These are phyloP conservation scores for Cotesia chilonis DNA, from an alignment of 1,140 invertebrate species.

Conservation along the genomic window DNA sequence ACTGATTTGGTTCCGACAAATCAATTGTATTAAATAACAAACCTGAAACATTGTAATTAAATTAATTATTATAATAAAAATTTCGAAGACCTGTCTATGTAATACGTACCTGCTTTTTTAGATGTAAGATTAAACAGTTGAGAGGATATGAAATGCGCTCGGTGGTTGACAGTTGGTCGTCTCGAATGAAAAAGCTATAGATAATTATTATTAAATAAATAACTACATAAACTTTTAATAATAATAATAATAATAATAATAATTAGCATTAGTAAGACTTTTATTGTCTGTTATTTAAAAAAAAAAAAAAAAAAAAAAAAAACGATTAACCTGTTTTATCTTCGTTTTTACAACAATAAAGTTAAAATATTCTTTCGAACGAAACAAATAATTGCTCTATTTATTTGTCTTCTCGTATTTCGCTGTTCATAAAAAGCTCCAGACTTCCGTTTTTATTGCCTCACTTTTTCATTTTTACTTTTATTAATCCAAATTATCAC, in stretches of 20 bases:
- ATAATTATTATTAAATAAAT: constrained; percentile 2
- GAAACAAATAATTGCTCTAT: no score
- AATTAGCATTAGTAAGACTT: constrained; percentile 15
- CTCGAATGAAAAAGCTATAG: constrained; percentile 25
- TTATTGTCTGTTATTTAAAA: constrained; percentile 1
- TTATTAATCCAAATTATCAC: no score
- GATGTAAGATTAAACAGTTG: constrained; percentile 22
- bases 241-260: constrained; percentile 20
- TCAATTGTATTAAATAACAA: background rate
- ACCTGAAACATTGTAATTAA: constrained; percentile 2
- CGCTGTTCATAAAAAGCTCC: no score
- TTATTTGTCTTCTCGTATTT: no score
- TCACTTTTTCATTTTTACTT: no score
- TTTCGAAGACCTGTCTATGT: constrained; percentile 31
- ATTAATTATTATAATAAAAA: constrained; percentile 1
- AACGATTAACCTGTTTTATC: no score
- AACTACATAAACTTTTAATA: background rate
- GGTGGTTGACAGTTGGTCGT: constrained; percentile 22
- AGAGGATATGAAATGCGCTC: background rate
- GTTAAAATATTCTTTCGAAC: background rate
- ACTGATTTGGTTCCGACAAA: background rate
- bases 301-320: background rate
- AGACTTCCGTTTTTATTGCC: no score
- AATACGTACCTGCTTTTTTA: constrained; percentile 36
- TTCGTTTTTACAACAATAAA: background rate